A percentile compares a stretch with the other conserved stretches of the same genome.
Evolutionary conservation across 1,140 invertebrate species (phyloP).

Genomic region (fruit fly (Drosophila melanogaster)): Release_6_plus_ISO1_MT NT_037436.4:22945501-22946000

Average conservation of each 20-base stretch:
- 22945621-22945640: conserved; percentile 73
- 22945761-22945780: conserved; percentile 50
- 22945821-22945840: conserved; percentile 71
- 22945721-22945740: conserved; percentile 10
- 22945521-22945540: conserved; percentile 66
- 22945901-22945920: conserved; percentile 21
- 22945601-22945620: conserved; percentile 50
- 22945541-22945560: conserved; percentile 79
- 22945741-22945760: conserved; percentile 30
- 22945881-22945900: conserved; percentile 36
- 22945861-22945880: conserved; percentile 74
- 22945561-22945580: conserved; percentile 71
- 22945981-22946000: background rate
- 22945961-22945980: background rate
- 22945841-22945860: conserved; percentile 72
- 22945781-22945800: conserved; percentile 68
- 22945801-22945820: conserved; percentile 54
- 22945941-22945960: conserved; percentile 55
- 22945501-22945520: conserved; percentile 28
- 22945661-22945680: conserved; percentile 84
- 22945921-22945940: conserved; percentile 77
- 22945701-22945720: conserved; percentile 17
- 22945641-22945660: conserved; percentile 82
- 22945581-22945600: conserved; percentile 57
- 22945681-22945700: conserved; percentile 81